phyloP scores from a whole-genome alignment of 2,888 invertebrate species.

The Eupithecia centaureata region DNA sequence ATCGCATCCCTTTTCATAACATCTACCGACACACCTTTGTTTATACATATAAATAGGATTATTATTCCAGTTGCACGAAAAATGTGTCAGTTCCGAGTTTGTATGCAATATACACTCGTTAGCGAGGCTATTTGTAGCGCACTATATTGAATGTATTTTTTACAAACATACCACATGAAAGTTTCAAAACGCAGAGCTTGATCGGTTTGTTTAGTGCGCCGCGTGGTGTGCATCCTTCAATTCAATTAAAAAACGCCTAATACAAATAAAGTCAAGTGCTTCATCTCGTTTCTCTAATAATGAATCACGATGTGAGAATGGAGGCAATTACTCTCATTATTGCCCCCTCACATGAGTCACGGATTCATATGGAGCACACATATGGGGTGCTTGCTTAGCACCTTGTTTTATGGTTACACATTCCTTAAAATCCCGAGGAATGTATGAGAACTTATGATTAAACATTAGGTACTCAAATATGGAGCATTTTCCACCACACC shows the following conservation, averaged over 20 bases:
- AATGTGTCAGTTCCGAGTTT: conserved; percentile 72
- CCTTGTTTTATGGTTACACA: conserved; percentile 46
- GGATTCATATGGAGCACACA: conserved; percentile 53
- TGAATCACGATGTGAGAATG: conserved; percentile 82
- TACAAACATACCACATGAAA: conserved; percentile 3
- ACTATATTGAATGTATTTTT: conserved; percentile 49
- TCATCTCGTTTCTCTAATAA: conserved; percentile 64
- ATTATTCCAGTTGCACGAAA: conserved; percentile 56
- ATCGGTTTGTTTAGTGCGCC: conserved; percentile 55
- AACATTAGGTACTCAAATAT: not conserved
- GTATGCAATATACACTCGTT: conserved; percentile 45
- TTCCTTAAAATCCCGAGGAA: conserved; percentile 40
- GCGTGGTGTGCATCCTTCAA: conserved; percentile 53
- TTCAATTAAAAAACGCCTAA: conserved; percentile 73
- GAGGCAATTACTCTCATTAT: conserved; percentile 79
- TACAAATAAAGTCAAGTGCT: conserved; percentile 66
- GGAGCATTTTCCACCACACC: not conserved
- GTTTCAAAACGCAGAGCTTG: conserved; percentile 42
- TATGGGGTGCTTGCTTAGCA: conserved; percentile 46
- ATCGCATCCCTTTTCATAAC: conserved; percentile 65
- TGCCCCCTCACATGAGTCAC: conserved; percentile 66
- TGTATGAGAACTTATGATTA: conserved; percentile 20
- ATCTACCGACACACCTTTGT: conserved; percentile 62
- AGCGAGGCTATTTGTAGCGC: conserved; percentile 46
- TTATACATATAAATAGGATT: conserved; percentile 72